Conservation (phyloP, 2,113 vertebrate species). For the Anoplopoma fimbria region DNA sequence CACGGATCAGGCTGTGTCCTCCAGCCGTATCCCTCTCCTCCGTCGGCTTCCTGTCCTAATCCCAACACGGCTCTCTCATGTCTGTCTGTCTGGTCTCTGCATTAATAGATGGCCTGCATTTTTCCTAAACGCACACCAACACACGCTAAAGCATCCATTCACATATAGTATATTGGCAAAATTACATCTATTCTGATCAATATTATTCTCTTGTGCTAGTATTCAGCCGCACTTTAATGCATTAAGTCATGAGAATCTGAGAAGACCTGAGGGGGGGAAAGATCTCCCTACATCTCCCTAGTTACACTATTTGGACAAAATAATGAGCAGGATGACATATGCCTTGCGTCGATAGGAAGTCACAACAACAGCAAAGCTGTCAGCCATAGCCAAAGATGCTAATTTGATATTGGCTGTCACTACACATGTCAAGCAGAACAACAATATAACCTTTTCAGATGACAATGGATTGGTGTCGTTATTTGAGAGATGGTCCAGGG, state of each 20-base stretch:
- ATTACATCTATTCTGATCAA: conserved; percentile 33
- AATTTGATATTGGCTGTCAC: conserved; percentile 77
- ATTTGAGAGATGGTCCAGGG: conserved; percentile 54
- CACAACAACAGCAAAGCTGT: conserved; percentile 75
- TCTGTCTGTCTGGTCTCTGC: conserved; percentile 59
- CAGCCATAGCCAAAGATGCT: conserved; percentile 74
- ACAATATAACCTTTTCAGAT: conserved; percentile 78
- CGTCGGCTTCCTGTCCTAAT: conserved; percentile 72
- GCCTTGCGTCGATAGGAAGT: conserved; percentile 74
- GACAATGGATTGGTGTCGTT: conserved; percentile 58
- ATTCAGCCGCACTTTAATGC: conserved; percentile 41
- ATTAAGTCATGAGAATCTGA: conserved; percentile 50
- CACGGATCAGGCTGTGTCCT: conserved; percentile 77
- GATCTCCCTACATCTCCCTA: conserved; percentile 30
- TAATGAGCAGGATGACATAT: conserved; percentile 83
- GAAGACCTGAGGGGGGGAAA: conserved; percentile 37
- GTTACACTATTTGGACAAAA: conserved; percentile 71
- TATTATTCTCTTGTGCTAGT: conserved; percentile 30
- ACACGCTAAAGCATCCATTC: conserved; percentile 32
- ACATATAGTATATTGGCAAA: conserved; percentile 35
- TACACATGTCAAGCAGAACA: conserved; percentile 65
- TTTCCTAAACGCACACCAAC: conserved; percentile 31
- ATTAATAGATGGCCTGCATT: conserved; percentile 59
- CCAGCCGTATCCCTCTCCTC: conserved; percentile 79
- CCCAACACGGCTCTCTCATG: conserved; percentile 61